Percentiles rank a stretch among this genome's conserved stretches.
These are phyloP conservation scores for Condylura cristata DNA, from an alignment of 2,113 vertebrate species.

Conservation along the genomic window DNA sequence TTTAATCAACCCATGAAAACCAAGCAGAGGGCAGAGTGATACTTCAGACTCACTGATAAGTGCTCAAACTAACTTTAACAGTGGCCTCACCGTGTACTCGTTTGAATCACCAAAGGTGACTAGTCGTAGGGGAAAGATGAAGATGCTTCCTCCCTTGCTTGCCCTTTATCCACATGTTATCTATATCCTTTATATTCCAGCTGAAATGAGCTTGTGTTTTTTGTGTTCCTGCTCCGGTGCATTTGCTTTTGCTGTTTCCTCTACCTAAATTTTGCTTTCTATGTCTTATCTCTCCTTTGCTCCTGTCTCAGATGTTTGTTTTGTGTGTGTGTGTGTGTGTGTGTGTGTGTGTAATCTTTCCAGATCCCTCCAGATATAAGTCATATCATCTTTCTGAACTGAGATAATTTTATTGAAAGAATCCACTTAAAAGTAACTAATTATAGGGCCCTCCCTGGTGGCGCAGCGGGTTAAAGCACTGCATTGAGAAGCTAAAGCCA, in stretches of 20 bases:
- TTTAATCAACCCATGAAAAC: conserved; percentile 25
- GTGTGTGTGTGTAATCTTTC: neutral
- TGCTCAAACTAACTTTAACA: conserved; percentile 23
- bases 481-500: no score
- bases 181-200: neutral
- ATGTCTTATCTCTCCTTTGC: neutral
- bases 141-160: neutral
- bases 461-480: no score
- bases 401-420: conserved; percentile 31
- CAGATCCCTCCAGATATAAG: neutral
- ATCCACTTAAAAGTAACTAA: conserved; percentile 18
- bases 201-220: neutral
- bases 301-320: neutral
- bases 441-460: no score
- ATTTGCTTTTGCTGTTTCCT: neutral
- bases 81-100: neutral
- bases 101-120: conserved; percentile 35
- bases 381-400: conserved; percentile 32
- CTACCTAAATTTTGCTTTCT: conserved; percentile 31
- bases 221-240: neutral
- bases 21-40: neutral
- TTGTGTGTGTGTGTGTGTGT: neutral
- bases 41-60: conserved; percentile 38
- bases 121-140: neutral
- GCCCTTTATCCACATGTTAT: neutral